Percentiles rank a stretch among this genome's conserved stretches.
Evolutionary conservation across 2,888 invertebrate genomes (phyloP).

Genomic region (Athripsodes cinereus): DNA sequence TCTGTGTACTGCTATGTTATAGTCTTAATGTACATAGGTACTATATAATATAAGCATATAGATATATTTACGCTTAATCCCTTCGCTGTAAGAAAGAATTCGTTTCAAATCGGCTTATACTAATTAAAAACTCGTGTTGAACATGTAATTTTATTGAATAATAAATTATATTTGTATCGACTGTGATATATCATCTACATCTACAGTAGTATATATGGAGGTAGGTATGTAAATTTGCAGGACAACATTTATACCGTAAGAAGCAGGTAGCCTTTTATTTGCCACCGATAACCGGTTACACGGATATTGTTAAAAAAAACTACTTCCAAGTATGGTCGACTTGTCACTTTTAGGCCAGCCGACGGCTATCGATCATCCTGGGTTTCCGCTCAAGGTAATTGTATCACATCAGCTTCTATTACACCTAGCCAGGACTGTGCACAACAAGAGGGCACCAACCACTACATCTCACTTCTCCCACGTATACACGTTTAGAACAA

Average conservation of each 20-base stretch:
- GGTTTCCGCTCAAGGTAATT: constrained; percentile 10
- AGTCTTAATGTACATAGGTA: no score
- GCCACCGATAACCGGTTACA: constrained; percentile 12
- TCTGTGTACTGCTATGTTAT: no score
- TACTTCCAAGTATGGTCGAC: constrained; percentile 3
- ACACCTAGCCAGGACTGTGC: constrained; percentile 11
- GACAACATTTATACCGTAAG: background rate
- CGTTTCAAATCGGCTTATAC: background rate
- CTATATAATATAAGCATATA: no score
- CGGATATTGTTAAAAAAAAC: constrained; percentile 10
- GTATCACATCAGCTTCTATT: constrained; percentile 16
- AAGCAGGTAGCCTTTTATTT: constrained; percentile 2
- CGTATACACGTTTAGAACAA: no score
- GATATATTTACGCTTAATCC: background rate
- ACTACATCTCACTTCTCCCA: background rate
- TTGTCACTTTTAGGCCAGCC: constrained; percentile 15
- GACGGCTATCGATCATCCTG: constrained; percentile 13
- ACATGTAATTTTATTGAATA: background rate
- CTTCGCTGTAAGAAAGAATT: background rate
- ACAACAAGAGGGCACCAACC: background rate
- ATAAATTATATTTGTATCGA: background rate
- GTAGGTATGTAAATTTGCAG: constrained; percentile 8
- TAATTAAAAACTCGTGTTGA: constrained; percentile 2
- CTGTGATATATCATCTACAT: background rate
- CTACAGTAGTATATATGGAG: no score